Percentiles rank a stretch among this genome's conserved stretches.
Conservation (phyloP, 2,113 vertebrate genomes). For the Syngnathoides biaculeatus region DNA sequence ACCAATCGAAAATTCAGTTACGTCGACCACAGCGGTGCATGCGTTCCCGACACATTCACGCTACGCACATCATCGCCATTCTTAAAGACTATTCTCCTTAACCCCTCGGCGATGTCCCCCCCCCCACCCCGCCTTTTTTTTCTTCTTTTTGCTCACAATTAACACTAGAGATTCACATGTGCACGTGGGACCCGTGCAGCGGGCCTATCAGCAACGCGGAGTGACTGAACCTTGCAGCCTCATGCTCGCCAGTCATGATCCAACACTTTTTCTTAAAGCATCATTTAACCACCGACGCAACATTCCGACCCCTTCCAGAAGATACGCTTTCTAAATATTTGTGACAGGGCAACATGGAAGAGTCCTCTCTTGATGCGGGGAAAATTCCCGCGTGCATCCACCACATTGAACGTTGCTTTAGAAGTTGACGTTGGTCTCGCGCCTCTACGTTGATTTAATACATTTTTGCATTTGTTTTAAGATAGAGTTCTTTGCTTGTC, state of each 20-base stretch:
- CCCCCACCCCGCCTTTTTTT: no score
- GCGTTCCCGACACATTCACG: slow-evolving; percentile 64
- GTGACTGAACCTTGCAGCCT: slow-evolving; percentile 7
- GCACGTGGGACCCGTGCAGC: slow-evolving; percentile 24
- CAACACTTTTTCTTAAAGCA: slow-evolving; percentile 20
- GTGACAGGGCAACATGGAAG: not conserved
- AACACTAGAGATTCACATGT: not conserved
- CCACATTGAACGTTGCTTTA: no score
- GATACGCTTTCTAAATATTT: not conserved
- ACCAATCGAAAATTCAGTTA: slow-evolving; percentile 69
- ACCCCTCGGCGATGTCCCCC: not conserved
- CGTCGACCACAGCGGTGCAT: slow-evolving; percentile 59
- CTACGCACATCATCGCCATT: slow-evolving; percentile 40
- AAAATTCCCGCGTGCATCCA: no score
- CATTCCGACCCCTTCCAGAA: not conserved
- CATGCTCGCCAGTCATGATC: slow-evolving; percentile 47
- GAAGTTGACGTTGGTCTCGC: no score
- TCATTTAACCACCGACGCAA: no score
- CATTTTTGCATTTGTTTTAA: no score
- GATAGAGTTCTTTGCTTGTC: no score
- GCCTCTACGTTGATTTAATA: no score
- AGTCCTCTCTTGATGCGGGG: not conserved
- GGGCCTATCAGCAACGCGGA: slow-evolving; percentile 10
- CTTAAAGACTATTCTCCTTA: slow-evolving; percentile 32
- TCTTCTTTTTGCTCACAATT: slow-evolving; percentile 20